Conservation (phyloP, 2,888 invertebrate genomes). For the Iphiclides podalirius region DNA sequence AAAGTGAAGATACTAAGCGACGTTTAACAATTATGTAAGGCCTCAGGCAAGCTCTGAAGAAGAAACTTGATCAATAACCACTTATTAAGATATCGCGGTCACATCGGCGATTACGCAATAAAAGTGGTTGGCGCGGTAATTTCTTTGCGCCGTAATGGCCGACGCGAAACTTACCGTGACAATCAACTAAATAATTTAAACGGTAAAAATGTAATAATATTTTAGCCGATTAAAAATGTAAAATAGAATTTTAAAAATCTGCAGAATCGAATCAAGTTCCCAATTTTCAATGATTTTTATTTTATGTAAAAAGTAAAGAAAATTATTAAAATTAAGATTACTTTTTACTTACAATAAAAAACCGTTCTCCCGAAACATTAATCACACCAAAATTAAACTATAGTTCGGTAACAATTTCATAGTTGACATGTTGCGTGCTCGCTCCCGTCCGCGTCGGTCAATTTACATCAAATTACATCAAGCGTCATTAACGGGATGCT, state of each 20-base stretch:
- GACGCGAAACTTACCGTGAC: conserved; percentile 57
- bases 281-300: too few relatives aligned
- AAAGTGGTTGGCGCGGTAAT: conserved; percentile 44
- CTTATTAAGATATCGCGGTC: conserved; percentile 76
- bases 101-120: conserved; percentile 65
- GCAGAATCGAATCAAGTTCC: too few relatives aligned
- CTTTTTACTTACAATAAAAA: conserved; percentile 22
- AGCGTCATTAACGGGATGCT: conserved; percentile 68
- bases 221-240: too few relatives aligned
- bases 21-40: conserved; percentile 70
- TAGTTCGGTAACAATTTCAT: conserved; percentile 71
- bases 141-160: conserved; percentile 54
- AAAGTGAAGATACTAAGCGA: conserved; percentile 35
- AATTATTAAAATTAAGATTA: too few relatives aligned
- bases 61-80: conserved; percentile 68
- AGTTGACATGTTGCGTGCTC: conserved; percentile 75
- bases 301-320: too few relatives aligned
- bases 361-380: conserved; percentile 51
- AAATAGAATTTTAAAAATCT: too few relatives aligned
- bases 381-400: conserved; percentile 60
- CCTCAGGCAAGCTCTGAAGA: conserved; percentile 41
- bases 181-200: conserved; percentile 63
- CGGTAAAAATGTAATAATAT: too few relatives aligned
- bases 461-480: conserved; percentile 75
- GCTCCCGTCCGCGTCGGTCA: conserved; percentile 59